phyloP scores from a whole-genome alignment of 1,140 invertebrate genomes.

The Aphelinus atriplicis region DNA sequence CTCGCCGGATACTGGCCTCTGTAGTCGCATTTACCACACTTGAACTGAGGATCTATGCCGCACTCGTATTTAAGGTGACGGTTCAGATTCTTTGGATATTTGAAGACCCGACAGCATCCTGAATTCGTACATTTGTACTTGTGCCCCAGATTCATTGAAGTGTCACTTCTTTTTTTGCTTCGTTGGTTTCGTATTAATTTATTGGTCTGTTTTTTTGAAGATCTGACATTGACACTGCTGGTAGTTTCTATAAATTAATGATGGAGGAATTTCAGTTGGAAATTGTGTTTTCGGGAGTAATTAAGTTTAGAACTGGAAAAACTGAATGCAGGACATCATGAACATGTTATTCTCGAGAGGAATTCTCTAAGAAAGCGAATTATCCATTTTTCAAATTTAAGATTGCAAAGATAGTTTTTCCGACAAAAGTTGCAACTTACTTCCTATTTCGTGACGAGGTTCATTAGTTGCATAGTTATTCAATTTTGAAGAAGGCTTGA shows the following conservation, averaged over 20 bases:
- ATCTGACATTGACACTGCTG: no score
- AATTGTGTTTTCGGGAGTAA: no score
- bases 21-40: conserved; percentile 51
- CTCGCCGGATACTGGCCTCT: conserved; percentile 19
- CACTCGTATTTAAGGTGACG: conserved; percentile 46
- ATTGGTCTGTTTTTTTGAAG: no score
- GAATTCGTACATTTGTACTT: not conserved
- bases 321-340: no score
- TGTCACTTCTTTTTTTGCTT: not conserved
- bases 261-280: no score
- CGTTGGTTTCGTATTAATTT: no score
- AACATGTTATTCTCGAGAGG: no score
- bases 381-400: no score
- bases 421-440: not conserved
- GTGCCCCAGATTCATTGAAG: not conserved
- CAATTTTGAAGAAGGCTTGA: not conserved
- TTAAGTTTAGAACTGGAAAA: no score
- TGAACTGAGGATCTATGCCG: conserved; percentile 36
- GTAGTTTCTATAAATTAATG: no score
- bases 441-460: not conserved
- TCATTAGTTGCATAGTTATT: not conserved
- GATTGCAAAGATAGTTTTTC: no score
- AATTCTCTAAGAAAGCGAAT: no score
- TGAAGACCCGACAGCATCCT: not conserved
- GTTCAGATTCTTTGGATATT: not conserved